A percentile compares a stretch with the other conserved stretches of the same genome.
phyloP scores from a whole-genome alignment of 2,888 invertebrate genomes.

The Camptogramma bilineatum region DNA sequence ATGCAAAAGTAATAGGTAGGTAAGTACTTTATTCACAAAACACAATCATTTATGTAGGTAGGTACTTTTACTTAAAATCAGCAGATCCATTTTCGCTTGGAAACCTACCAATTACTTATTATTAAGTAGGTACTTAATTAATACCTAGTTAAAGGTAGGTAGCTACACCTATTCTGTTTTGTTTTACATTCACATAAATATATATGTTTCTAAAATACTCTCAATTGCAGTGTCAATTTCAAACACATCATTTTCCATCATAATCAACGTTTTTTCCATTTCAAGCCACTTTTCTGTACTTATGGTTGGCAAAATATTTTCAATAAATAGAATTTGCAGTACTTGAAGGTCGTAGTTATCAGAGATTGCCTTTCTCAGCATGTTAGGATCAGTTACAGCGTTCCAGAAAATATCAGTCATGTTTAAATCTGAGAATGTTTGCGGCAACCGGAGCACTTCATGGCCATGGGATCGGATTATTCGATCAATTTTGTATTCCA shows the following conservation, averaged over 20 bases:
- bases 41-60: no score
- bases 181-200: constrained; percentile 16
- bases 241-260: constrained; percentile 50
- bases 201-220: constrained; percentile 41
- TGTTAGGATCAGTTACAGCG: constrained; percentile 33
- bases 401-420: constrained; percentile 58
- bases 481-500: constrained; percentile 50
- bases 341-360: constrained; percentile 6
- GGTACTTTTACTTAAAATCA: no score
- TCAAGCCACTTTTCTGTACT: constrained; percentile 13
- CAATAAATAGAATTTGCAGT: constrained; percentile 23
- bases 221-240: constrained; percentile 51
- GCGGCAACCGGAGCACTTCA: constrained; percentile 59
- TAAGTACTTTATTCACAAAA: no score
- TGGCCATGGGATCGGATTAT: constrained; percentile 60
- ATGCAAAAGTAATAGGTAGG: no score
- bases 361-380: background rate
- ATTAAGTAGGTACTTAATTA: no score
- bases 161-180: background rate
- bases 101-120: no score
- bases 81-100: no score
- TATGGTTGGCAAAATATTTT: constrained; percentile 18
- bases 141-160: no score
- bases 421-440: constrained; percentile 55
- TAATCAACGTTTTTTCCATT: constrained; percentile 41